Conservation (phyloP, 2,113 vertebrate species). For the Upupa epops region DNA sequence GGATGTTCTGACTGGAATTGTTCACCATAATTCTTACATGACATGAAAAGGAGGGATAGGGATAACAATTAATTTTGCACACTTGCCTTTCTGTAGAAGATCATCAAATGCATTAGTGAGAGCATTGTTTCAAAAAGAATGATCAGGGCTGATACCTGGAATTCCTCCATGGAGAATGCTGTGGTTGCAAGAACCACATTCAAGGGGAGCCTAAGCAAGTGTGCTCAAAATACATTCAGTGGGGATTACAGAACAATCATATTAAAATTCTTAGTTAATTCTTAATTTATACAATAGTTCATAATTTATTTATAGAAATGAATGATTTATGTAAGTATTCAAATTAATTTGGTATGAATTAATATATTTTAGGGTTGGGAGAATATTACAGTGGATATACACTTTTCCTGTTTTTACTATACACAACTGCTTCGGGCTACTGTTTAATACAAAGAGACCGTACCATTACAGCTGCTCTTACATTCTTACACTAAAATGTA, state of each 20-base stretch:
- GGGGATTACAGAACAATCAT: neutral
- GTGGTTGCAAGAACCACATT: neutral
- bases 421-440: neutral
- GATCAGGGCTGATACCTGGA: neutral
- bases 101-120: constrained; percentile 9
- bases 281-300: neutral
- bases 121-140: neutral
- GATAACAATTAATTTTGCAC: neutral
- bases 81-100: neutral
- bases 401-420: neutral
- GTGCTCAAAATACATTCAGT: neutral
- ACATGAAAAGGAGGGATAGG: neutral
- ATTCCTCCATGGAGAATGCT: neutral
- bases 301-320: neutral
- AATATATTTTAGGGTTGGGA: neutral
- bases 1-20: neutral
- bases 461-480: neutral
- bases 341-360: neutral
- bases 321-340: neutral
- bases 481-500: neutral
- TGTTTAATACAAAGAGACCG: neutral
- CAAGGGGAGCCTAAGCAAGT: neutral
- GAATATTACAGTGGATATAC: neutral
- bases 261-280: neutral
- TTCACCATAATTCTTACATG: neutral